Percentiles rank a stretch among this genome's conserved stretches.
Evolutionary conservation across 2,888 invertebrate species (phyloP).

Genomic region (Phymatocera aterrima): DNA sequence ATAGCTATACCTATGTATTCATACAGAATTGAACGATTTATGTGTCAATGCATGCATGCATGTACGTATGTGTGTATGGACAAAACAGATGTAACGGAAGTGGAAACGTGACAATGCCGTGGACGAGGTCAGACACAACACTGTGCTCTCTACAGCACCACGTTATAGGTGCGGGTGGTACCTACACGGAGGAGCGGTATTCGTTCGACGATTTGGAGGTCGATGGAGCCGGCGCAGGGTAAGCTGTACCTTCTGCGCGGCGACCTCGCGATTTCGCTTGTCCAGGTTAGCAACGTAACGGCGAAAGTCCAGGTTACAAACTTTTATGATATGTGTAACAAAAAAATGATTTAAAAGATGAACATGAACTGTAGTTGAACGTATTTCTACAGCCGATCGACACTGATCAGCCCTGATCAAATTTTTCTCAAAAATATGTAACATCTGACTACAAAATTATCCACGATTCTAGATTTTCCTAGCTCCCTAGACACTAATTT

Average conservation of each 20-base stretch:
- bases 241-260: slow-evolving; percentile 43
- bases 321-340: neutral
- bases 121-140: slow-evolving; percentile 38
- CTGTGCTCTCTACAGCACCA: slow-evolving; percentile 26
- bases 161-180: slow-evolving; percentile 34
- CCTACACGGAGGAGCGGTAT: slow-evolving; percentile 25
- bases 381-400: too few species aligned
- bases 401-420: too few species aligned
- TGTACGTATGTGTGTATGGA: neutral
- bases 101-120: slow-evolving; percentile 33
- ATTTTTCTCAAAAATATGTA: too few species aligned
- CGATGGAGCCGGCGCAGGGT: slow-evolving; percentile 64
- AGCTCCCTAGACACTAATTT: too few species aligned
- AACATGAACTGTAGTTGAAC: too few species aligned
- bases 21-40: neutral
- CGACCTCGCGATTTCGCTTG: neutral
- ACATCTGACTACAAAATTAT: too few species aligned
- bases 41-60: neutral
- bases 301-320: neutral
- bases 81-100: slow-evolving; percentile 12
- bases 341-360: neutral
- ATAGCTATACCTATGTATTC: neutral
- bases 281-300: slow-evolving; percentile 37
- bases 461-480: too few species aligned
- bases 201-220: slow-evolving; percentile 58